Percentiles rank a stretch among this genome's conserved stretches.
These are phyloP conservation scores for Neopipo cinnamomea DNA, from an alignment of 2,113 vertebrate species.

Conservation along the genomic window DNA sequence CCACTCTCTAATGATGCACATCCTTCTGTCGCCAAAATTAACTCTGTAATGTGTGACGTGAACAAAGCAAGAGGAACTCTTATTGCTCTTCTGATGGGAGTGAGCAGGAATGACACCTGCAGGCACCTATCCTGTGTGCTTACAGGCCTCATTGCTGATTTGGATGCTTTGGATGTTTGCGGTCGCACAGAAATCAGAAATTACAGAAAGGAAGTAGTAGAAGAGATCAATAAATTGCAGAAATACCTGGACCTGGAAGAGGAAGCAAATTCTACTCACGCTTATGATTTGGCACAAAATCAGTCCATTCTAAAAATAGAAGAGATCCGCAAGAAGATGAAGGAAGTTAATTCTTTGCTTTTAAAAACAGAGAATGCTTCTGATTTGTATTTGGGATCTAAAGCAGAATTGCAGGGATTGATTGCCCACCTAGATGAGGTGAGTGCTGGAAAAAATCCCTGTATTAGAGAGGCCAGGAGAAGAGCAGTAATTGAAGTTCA, in stretches of 20 bases:
- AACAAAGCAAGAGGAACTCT: conserved; percentile 90
- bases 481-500: conserved; percentile 93
- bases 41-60: conserved; percentile 90
- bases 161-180: conserved; percentile 93
- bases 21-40: conserved; percentile 88
- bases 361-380: conserved; percentile 78
- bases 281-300: conserved; percentile 91
- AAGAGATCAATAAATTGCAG: conserved; percentile 91
- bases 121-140: conserved; percentile 90
- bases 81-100: conserved; percentile 90
- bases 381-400: conserved; percentile 83
- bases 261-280: conserved; percentile 83
- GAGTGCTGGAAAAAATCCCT: conserved; percentile 90
- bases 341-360: conserved; percentile 81
- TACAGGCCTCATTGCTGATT: conserved; percentile 88
- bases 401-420: conserved; percentile 88
- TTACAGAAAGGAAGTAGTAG: conserved; percentile 93
- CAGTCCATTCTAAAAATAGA: conserved; percentile 94
- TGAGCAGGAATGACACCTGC: conserved; percentile 88
- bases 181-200: conserved; percentile 87
- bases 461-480: conserved; percentile 92
- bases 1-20: conserved; percentile 89
- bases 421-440: conserved; percentile 90
- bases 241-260: conserved; percentile 93
- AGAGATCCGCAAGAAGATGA: conserved; percentile 82